Base-by-base conservation (phyloP, 64 coral and sea anemone species). In the Cladopsammia gracilis region DNA sequence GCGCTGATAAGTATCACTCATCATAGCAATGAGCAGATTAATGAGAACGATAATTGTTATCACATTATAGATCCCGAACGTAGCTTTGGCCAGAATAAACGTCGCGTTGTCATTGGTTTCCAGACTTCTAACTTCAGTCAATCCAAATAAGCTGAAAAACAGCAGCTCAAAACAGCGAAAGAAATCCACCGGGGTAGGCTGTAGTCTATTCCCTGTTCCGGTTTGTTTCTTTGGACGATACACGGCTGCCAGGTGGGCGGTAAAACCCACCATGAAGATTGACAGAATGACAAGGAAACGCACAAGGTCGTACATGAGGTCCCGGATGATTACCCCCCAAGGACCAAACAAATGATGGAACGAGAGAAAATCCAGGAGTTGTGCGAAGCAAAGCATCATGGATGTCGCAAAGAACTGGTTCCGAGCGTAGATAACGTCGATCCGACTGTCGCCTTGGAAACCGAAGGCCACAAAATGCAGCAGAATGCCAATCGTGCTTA, bases 311-410 rank as follows among this genome's bases (percentile, higher is more conserved):
- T 99, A 94, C 98, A 99, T 96, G 23, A 99, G 86, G 73, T 99
- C 95, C 60, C 94, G 91, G 71, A 99, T 99, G 77, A 99, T 99
- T 6, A 96, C 98, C 22, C 98, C 98, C 98, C 98, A 99, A 0
- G 98, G 98, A 78, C 98, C 98, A 25, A 99, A 99, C 92, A 99
- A 94, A 87, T 99, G 94, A 94, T 99, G 98, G 86, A 99, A 96
- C 3, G 98, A 96, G 12, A 99, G 73, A 70, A 99, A 99, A 56
- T 99, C 98, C 48, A 99, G 59, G 10, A 99, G 72, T 60, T 99
- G 98, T 13, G 89, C 92, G 34, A 99, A 99, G 52, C 94, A 96
- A 62, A 99, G 92, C 90, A 99, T 96, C 98, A 99, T 99, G n/a
- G 90, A 79, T 65, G 88, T 77, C 7, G 98, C 98, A 16, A 96